Evolutionary conservation across 2,888 invertebrate genomes (phyloP).

Genomic region (Drosophila kokeensis): DNA sequence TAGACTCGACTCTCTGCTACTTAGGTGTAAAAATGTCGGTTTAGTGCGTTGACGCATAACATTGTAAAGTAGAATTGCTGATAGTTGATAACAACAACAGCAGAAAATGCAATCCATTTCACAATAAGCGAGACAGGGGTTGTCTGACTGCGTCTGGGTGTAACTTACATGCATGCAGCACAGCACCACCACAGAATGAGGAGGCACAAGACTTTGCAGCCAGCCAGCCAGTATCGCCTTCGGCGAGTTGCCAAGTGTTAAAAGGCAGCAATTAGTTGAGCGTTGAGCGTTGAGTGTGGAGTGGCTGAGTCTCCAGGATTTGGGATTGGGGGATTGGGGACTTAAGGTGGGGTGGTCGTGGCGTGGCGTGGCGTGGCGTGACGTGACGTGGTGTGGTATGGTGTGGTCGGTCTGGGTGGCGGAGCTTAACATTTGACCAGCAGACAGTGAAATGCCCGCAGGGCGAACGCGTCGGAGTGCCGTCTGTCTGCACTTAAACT

Average conservation of each 20-base stretch:
- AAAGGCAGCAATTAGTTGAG: slow-evolving; percentile 69
- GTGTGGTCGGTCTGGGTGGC: slow-evolving; percentile 17
- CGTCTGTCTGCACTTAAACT: slow-evolving; percentile 62
- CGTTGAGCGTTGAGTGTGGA: slow-evolving; percentile 16
- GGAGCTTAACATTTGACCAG: slow-evolving; percentile 73
- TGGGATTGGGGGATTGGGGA: slow-evolving; percentile 13
- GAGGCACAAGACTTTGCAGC: slow-evolving; percentile 5
- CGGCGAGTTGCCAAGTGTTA: slow-evolving; percentile 63
- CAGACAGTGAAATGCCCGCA: slow-evolving; percentile 70
- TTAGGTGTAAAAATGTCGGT: slow-evolving; percentile 81
- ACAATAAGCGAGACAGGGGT: slow-evolving; percentile 39
- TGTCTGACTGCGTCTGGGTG: slow-evolving; percentile 39
- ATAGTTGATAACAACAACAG: slow-evolving; percentile 64
- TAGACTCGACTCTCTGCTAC: slow-evolving; percentile 31
- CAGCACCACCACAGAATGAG: not conserved
- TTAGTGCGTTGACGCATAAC: slow-evolving; percentile 79
- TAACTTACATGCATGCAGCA: slow-evolving; percentile 52
- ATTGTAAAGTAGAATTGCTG: slow-evolving; percentile 51
- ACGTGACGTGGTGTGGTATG: not conserved
- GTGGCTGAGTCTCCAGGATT: slow-evolving; percentile 2
- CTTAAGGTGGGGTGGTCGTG: slow-evolving; percentile 1
- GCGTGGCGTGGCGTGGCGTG: not conserved
- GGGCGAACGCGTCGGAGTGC: slow-evolving; percentile 30
- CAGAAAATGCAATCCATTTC: slow-evolving; percentile 57
- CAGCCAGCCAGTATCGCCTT: slow-evolving; percentile 18